Evolutionary conservation across 1,140 invertebrate genomes (phyloP), one percentile per base, ranked within the genome.

Genomic region (Ladona fulva): DNA sequence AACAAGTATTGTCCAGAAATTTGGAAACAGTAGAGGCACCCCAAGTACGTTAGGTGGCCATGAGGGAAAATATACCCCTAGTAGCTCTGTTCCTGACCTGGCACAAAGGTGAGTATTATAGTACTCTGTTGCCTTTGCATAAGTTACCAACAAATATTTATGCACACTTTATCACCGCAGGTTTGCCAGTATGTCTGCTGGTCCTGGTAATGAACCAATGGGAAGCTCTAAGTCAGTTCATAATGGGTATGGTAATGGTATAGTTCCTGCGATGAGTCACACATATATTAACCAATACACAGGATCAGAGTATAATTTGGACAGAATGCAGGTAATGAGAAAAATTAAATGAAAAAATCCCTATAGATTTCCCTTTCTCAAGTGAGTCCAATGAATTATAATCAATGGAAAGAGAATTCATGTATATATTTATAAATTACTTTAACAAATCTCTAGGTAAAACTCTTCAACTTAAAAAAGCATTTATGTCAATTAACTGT

Each of bases 1-100:
- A 29, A 82, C 82, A 74, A 88, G 85, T 79, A 88, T 88, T 78
- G 90, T 90, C 80, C 91, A 92, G 83, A 92, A 93, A 84, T 93
- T 93, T 86, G 91, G 91, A 76, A 77, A 42, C n/a, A 92, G 89
- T 66, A 42, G 77, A 81, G 87, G 86, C 78, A 89, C 90, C 82
- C 83, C 91, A 84, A 87, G 89, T 42, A 90, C 90, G 52, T 86
- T 92, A 81, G 90, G 91, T 79, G 92, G 91, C 76, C 92, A 93
- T 84, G 91, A 92, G 83, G 92, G 92, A 77, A 94, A 93, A 85
- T 94, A 93, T 83, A 93, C 92, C 22, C 92, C 91, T 0, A 93
- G 90, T 84, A 91, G 90, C 84, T 92, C 91, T 78, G 91, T 92
- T 78, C 91, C 92, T 79, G 90, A 92, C 85, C 87, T 93, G 82